These are phyloP conservation scores for Odontomachus brunneus DNA, from an alignment of 1,140 invertebrate species.

Conservation along the genomic window DNA sequence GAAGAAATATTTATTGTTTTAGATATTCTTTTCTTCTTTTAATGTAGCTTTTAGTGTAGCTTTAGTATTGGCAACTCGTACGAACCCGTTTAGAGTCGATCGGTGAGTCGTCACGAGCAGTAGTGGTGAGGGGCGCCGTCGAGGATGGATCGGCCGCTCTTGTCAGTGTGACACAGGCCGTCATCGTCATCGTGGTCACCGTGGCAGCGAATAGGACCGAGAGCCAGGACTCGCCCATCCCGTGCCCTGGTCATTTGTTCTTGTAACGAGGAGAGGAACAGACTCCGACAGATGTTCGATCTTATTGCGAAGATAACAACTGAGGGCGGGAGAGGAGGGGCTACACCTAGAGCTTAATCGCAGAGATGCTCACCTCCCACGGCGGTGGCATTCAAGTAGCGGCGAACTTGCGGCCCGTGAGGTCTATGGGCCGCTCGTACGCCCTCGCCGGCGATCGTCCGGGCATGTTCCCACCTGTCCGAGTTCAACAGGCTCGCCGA, in stretches of 20 bases:
- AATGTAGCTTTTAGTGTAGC: no score
- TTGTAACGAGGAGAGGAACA: slow-evolving; percentile 43
- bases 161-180: slow-evolving; percentile 60
- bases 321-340: no score
- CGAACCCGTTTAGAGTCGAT: slow-evolving; percentile 62
- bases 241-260: slow-evolving; percentile 76
- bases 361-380: background rate
- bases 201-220: slow-evolving; percentile 72
- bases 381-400: slow-evolving; percentile 68
- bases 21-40: no score
- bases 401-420: slow-evolving; percentile 61
- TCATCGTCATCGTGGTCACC: slow-evolving; percentile 71
- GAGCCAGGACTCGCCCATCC: slow-evolving; percentile 77
- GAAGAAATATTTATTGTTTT: no score
- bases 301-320: background rate
- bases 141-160: slow-evolving; percentile 59
- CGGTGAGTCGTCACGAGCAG: slow-evolving; percentile 26
- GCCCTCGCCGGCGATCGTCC: slow-evolving; percentile 50
- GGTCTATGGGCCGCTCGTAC: slow-evolving; percentile 62
- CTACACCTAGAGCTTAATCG: no score
- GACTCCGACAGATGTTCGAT: slow-evolving; percentile 16
- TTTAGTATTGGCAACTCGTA: no score
- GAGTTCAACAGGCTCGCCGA: background rate
- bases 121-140: slow-evolving; percentile 39
- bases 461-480: slow-evolving; percentile 57